A percentile compares a stretch with the other conserved stretches of the same genome.
Conservation (phyloP, 2,113 vertebrate species). For the Hippoglossus stenolepis region DNA sequence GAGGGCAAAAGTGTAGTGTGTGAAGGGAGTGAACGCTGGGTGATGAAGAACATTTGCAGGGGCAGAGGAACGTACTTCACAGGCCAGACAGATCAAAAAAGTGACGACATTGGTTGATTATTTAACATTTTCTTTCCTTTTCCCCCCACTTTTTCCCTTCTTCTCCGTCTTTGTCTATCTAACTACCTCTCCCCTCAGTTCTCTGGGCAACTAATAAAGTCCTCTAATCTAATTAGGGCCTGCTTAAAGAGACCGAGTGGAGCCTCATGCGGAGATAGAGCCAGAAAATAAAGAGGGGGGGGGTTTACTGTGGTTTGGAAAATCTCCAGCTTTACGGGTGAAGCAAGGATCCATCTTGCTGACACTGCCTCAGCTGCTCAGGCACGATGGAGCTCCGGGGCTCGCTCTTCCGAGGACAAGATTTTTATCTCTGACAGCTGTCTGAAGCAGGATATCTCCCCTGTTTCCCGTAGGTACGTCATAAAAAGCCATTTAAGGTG, state of each 20-base stretch:
- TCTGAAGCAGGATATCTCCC: not conserved
- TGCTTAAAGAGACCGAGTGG: constrained; percentile 64
- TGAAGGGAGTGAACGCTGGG: constrained; percentile 43
- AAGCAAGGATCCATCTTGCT: constrained; percentile 3
- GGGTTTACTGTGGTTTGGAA: constrained; percentile 32
- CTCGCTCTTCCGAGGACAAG: constrained; percentile 13
- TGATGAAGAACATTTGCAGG: constrained; percentile 60
- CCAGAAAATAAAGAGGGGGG: not conserved
- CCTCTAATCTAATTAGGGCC: constrained; percentile 74
- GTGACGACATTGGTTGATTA: constrained; percentile 49
- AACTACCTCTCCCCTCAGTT: constrained; percentile 33
- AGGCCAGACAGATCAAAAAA: constrained; percentile 67
- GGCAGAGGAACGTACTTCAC: constrained; percentile 55
- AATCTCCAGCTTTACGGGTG: constrained; percentile 15
- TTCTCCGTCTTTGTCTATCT: constrained; percentile 16
- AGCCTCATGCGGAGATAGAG: constrained; percentile 48
- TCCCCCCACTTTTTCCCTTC: not conserved
- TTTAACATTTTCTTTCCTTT: constrained; percentile 19
- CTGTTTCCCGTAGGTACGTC: not conserved
- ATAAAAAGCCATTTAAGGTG: constrained; percentile 20
- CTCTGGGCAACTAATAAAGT: constrained; percentile 60
- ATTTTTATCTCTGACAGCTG: constrained; percentile 45
- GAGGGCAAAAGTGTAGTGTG: constrained; percentile 40
- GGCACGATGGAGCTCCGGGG: not conserved
- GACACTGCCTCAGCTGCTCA: constrained; percentile 23